Conservation (phyloP, 2,113 vertebrate genomes). For the Phyllostomus hastatus region DNA sequence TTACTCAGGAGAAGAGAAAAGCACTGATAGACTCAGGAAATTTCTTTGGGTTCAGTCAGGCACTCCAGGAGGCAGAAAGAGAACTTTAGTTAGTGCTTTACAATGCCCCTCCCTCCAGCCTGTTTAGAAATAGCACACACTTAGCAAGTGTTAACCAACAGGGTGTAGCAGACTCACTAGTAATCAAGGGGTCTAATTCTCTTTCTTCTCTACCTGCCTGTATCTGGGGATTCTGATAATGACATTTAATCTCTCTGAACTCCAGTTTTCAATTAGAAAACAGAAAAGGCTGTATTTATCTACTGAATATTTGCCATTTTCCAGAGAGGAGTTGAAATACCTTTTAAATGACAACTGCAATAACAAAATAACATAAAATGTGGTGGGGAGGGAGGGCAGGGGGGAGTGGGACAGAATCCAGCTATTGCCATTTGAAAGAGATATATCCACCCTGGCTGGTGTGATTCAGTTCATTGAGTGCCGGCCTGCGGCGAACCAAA, state of each 20-base stretch:
- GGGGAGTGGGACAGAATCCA: neutral
- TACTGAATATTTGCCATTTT: neutral
- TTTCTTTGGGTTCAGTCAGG: neutral
- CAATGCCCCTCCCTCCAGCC: neutral
- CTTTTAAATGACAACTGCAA: neutral
- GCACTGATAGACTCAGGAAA: neutral
- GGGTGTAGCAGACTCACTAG: neutral
- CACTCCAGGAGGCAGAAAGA: neutral
- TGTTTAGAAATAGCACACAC: neutral
- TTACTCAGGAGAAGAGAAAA: neutral
- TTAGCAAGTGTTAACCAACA: neutral
- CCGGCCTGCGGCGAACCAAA: no score
- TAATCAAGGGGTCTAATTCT: neutral
- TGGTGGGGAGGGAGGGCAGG: no score
- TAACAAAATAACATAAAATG: neutral
- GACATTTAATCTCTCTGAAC: slow-evolving; percentile 15
- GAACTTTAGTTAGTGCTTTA: neutral
- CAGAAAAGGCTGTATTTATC: neutral
- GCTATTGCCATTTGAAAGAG: neutral
- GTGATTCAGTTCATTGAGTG: no score
- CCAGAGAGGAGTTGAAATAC: neutral
- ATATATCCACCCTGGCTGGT: neutral
- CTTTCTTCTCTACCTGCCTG: slow-evolving; percentile 11
- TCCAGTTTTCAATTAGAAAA: slow-evolving; percentile 17
- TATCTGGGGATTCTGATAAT: neutral